Percentiles rank a stretch among this genome's conserved stretches.
These are phyloP conservation scores for Centrocercus urophasianus DNA, from an alignment of 2,113 vertebrate genomes.

Conservation along the genomic window DNA sequence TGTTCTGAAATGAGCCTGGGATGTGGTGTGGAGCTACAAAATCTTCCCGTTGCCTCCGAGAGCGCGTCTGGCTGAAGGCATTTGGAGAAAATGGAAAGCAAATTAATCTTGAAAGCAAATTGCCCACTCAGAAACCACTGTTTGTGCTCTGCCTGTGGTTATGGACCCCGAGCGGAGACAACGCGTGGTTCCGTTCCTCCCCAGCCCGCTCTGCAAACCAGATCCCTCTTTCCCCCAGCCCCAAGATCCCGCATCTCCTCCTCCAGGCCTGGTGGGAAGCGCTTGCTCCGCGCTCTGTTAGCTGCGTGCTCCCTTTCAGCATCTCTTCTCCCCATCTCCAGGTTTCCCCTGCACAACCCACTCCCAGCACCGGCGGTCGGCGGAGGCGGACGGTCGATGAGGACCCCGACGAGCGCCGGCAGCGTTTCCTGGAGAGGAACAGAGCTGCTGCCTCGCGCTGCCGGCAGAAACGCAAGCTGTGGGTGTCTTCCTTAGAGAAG, in stretches of 20 bases:
- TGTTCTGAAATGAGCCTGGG: background rate
- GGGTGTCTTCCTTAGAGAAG: conserved; percentile 95
- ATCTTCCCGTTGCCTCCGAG: accelerated
- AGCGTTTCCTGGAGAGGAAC: conserved; percentile 95
- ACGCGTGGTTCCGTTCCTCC: too few relatives aligned
- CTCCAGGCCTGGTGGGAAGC: background rate
- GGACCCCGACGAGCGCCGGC: conserved; percentile 93
- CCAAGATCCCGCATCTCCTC: background rate
- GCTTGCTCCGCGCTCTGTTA: accelerated
- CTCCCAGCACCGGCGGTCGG: conserved; percentile 88
- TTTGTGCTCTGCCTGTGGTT: background rate
- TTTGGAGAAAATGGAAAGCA: background rate
- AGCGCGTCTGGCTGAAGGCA: background rate
- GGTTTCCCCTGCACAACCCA: conserved; percentile 96
- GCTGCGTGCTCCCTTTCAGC: background rate
- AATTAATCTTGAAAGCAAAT: background rate
- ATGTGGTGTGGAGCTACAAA: accelerated
- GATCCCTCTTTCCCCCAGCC: background rate
- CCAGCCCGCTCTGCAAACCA: background rate
- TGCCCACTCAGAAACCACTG: accelerated
- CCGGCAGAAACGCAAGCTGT: conserved; percentile 95
- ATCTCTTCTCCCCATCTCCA: conserved; percentile 18
- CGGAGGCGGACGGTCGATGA: conserved; percentile 88
- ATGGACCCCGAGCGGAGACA: too few relatives aligned
- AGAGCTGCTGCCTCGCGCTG: conserved; percentile 94